Evolutionary conservation across 1,140 invertebrate species (phyloP).

Genomic region (Rhopalosiphum padi): DNA sequence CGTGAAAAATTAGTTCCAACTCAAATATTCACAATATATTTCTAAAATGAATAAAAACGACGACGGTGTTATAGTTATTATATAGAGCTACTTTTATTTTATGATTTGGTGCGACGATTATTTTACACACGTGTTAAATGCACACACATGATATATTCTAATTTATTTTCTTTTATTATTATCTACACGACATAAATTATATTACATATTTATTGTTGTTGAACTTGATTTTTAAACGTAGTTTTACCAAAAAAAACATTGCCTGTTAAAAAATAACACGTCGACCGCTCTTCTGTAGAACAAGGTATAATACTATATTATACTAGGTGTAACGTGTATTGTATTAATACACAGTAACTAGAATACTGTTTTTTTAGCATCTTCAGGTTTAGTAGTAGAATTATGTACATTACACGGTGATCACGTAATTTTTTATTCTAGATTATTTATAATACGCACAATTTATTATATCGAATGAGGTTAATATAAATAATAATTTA

Average conservation of each 20-base stretch:
- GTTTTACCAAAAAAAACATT: background rate
- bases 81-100: background rate
- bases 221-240: background rate
- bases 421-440: background rate
- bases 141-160: background rate
- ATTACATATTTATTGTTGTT: background rate
- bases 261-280: background rate
- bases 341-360: too few relatives aligned
- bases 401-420: background rate
- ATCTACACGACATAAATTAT: background rate
- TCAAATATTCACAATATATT: slow-evolving; percentile 1
- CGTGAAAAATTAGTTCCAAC: slow-evolving; percentile 20
- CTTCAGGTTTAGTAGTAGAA: too few relatives aligned
- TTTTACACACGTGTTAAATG: background rate
- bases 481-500: background rate
- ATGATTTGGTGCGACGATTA: background rate
- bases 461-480: background rate
- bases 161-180: background rate
- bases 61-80: background rate
- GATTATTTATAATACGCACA: background rate
- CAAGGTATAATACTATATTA: background rate
- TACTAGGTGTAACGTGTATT: background rate
- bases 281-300: background rate
- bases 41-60: slow-evolving; percentile 16
- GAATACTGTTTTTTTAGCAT: too few relatives aligned